Evolutionary conservation across 2,888 invertebrate species (phyloP).

Genomic region (Agrenia bidenticulata): DNA sequence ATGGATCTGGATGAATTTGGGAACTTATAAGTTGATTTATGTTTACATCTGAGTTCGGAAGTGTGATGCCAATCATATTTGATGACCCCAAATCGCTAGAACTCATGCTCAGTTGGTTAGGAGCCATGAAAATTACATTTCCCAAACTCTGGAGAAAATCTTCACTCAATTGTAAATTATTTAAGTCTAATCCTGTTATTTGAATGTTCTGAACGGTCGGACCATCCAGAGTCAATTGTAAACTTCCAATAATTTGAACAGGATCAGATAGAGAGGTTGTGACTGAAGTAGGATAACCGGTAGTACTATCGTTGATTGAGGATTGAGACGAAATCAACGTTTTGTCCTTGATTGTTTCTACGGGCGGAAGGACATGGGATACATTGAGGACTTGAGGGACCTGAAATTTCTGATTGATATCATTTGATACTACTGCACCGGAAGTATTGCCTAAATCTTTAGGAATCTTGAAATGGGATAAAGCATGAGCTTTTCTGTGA

Average conservation of each 20-base stretch:
- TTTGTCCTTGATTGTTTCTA: slow-evolving; percentile 29
- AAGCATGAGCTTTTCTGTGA: slow-evolving; percentile 66
- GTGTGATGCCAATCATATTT: no score
- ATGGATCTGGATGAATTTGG: background rate
- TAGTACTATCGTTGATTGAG: background rate
- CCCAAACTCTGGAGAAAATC: slow-evolving; percentile 57
- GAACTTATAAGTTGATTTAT: no score
- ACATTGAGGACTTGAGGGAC: slow-evolving; percentile 14
- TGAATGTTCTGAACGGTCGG: slow-evolving; percentile 56
- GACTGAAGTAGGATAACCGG: no score
- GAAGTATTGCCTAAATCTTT: background rate
- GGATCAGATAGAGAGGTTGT: background rate
- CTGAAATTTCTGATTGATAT: no score
- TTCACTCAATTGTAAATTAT: slow-evolving; percentile 59
- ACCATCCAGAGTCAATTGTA: slow-evolving; percentile 55
- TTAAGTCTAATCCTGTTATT: slow-evolving; percentile 58
- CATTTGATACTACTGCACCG: no score
- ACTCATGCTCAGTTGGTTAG: slow-evolving; percentile 28
- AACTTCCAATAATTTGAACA: slow-evolving; percentile 55
- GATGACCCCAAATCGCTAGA: background rate
- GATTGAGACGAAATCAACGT: background rate
- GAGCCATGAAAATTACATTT: slow-evolving; percentile 55
- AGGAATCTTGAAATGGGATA: slow-evolving; percentile 58
- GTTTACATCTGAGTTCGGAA: no score
- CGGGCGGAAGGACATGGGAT: slow-evolving; percentile 20